Conservation (phyloP, 2,113 vertebrate species). For the Neogobius melanostomus region DNA sequence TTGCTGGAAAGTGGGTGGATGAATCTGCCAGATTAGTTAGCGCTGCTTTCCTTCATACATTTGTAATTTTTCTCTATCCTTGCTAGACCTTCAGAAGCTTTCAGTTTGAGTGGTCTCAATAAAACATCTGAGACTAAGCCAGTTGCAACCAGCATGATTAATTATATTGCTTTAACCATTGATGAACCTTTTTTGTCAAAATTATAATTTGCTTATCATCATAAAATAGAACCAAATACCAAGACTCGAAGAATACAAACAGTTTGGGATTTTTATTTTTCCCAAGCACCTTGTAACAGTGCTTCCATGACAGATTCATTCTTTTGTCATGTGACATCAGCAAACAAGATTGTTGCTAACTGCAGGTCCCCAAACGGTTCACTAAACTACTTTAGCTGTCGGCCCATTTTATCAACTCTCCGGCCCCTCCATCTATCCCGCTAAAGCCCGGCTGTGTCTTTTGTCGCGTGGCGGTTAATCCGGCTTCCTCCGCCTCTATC, state of each 20-base stretch:
- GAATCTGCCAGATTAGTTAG: not conserved
- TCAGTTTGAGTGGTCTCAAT: not conserved
- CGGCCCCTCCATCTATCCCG: constrained; percentile 10
- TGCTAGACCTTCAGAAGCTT: not conserved
- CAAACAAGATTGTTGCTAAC: constrained; percentile 8
- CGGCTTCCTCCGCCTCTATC: constrained; percentile 31
- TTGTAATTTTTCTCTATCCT: not conserved
- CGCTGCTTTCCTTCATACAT: not conserved
- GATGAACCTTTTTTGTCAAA: not conserved
- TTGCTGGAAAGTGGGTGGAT: constrained; percentile 7
- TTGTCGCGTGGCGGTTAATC: constrained; percentile 33
- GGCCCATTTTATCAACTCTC: constrained; percentile 9
- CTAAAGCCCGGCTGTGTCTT: constrained; percentile 21
- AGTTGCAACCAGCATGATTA: not conserved
- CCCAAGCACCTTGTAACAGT: not conserved
- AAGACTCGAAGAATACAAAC: too few species aligned
- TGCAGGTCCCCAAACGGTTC: constrained; percentile 2
- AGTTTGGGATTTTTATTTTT: too few species aligned
- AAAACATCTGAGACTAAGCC: not conserved
- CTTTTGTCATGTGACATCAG: constrained; percentile 1
- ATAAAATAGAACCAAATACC: too few species aligned
- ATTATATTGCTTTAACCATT: not conserved
- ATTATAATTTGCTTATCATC: too few species aligned
- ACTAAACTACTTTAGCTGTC: constrained; percentile 1
- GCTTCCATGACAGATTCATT: not conserved